A percentile compares a stretch with the other conserved stretches of the same genome.
Evolutionary conservation across 2,113 vertebrate genomes (phyloP).

Genomic region (Grantiella picta): DNA sequence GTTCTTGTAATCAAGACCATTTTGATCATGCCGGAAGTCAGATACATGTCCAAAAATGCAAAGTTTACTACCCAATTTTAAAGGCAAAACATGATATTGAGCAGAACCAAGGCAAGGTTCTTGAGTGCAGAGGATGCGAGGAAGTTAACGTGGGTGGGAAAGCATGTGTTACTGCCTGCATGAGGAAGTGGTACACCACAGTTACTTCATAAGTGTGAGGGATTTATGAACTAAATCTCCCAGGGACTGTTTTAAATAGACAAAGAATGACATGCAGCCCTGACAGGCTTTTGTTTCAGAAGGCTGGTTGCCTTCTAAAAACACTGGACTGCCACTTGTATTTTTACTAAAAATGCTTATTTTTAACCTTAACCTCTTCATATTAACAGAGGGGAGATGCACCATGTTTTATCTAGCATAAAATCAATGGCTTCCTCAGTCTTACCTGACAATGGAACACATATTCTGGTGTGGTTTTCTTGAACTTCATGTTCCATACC

Average conservation of each 20-base stretch:
- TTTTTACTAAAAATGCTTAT: conserved; percentile 57
- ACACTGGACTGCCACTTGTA: conserved; percentile 52
- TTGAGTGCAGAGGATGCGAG: conserved; percentile 10
- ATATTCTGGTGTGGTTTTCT: conserved; percentile 96
- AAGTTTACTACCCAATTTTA: not conserved
- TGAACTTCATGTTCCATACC: conserved; percentile 99
- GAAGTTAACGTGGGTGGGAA: conserved; percentile 82
- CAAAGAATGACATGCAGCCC: conserved; percentile 70
- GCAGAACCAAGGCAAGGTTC: not conserved
- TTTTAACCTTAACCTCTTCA: conserved; percentile 56
- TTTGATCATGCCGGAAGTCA: not conserved
- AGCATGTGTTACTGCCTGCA: conserved; percentile 76
- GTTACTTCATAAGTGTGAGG: conserved; percentile 79
- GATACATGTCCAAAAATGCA: not conserved
- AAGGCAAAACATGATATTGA: conserved; percentile 2
- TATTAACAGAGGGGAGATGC: conserved; percentile 17
- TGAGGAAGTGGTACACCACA: conserved; percentile 90
- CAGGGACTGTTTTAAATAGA: conserved; percentile 73
- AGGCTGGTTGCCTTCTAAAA: conserved; percentile 62
- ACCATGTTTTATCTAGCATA: not conserved
- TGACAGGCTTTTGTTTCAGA: conserved; percentile 58
- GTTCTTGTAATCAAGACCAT: not conserved
- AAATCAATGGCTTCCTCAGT: not conserved
- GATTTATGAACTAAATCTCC: conserved; percentile 79
- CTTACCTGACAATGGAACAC: conserved; percentile 97